phyloP scores from a whole-genome alignment of 2,888 invertebrate species.

The Tyria jacobaeae region DNA sequence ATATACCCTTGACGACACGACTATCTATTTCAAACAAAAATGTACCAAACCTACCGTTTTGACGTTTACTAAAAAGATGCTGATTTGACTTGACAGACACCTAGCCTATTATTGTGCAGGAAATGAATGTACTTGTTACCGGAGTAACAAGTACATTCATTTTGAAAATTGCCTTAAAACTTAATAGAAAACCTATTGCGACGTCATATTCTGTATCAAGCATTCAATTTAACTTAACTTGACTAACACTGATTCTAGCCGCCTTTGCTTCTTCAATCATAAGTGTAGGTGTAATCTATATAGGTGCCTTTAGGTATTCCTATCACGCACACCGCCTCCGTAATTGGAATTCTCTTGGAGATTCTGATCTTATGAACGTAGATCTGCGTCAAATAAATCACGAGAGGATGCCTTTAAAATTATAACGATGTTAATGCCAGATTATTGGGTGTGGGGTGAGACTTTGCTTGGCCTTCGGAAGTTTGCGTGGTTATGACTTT shows the following conservation, averaged over 20 bases:
- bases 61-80: too few species aligned
- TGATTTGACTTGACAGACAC: too few species aligned
- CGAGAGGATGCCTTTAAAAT: constrained; percentile 57
- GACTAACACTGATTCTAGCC: constrained; percentile 32
- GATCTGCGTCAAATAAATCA: constrained; percentile 72
- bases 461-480: neutral
- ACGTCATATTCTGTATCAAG: constrained; percentile 16
- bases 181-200: too few species aligned
- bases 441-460: constrained; percentile 15
- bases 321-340: constrained; percentile 65
- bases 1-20: too few species aligned
- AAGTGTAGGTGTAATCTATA: constrained; percentile 27
- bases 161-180: too few species aligned
- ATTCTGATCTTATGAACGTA: constrained; percentile 73
- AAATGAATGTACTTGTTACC: too few species aligned
- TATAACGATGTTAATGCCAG: constrained; percentile 48
- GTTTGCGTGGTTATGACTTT: neutral
- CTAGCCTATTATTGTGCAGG: too few species aligned
- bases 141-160: too few species aligned
- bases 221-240: constrained; percentile 25
- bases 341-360: constrained; percentile 79
- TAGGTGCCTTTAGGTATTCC: constrained; percentile 53
- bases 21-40: too few species aligned
- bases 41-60: too few species aligned
- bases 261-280: constrained; percentile 20